Conservation (phyloP, 2,113 vertebrate species). For the Benitochromis conjunctus region DNA sequence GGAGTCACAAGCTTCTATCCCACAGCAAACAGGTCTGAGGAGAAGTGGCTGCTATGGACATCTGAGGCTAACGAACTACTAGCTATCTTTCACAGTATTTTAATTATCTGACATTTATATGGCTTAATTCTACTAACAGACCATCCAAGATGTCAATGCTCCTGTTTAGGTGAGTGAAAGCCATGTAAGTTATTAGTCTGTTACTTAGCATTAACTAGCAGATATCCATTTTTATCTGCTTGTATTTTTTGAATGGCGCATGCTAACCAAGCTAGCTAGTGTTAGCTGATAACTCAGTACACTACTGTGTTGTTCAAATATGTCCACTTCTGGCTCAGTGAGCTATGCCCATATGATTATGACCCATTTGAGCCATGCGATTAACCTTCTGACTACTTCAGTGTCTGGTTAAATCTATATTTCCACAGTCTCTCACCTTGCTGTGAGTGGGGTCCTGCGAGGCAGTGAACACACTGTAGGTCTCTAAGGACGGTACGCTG, state of each 20-base stretch:
- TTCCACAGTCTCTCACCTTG: slow-evolving; percentile 52
- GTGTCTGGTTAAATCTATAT: background rate
- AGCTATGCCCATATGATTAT: background rate
- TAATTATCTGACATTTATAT: background rate
- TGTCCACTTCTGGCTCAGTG: background rate
- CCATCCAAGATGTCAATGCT: background rate
- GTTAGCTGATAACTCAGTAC: background rate
- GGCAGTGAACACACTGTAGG: slow-evolving; percentile 35
- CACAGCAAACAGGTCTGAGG: background rate
- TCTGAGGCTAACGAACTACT: background rate
- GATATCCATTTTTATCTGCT: background rate
- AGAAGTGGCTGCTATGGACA: background rate
- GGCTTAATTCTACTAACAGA: background rate
- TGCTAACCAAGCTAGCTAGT: background rate
- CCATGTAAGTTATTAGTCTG: background rate
- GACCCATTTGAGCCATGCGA: background rate
- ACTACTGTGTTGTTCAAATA: background rate
- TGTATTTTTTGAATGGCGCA: background rate
- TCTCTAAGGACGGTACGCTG: slow-evolving; percentile 18
- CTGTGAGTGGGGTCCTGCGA: slow-evolving; percentile 23
- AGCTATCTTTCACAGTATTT: background rate
- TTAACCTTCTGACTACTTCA: background rate
- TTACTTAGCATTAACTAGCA: background rate
- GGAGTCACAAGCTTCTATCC: background rate
- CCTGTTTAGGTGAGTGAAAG: background rate